These are phyloP conservation scores for Phania funesta DNA, from an alignment of 2,888 invertebrate genomes.

Conservation along the genomic window DNA sequence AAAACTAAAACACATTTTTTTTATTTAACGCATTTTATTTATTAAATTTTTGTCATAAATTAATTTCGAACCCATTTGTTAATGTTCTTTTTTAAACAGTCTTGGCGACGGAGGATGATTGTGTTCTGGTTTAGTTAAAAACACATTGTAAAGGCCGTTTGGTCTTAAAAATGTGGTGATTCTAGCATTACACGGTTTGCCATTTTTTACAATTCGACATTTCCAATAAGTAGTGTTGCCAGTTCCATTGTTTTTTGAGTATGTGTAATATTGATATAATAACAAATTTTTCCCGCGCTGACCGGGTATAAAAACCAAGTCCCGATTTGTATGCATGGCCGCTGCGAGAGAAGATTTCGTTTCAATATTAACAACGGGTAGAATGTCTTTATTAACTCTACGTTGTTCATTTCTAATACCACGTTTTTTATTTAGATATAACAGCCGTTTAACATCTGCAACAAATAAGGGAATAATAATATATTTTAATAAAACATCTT, in stretches of 20 bases:
- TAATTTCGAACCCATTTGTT: conserved; percentile 22
- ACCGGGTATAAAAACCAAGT: conserved; percentile 76
- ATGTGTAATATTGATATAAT: conserved; percentile 76
- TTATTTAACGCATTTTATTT: conserved; percentile 15
- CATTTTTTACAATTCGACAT: conserved; percentile 76
- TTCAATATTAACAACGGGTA: conserved; percentile 55
- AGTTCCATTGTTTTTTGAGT: conserved; percentile 77
- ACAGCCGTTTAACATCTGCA: conserved; percentile 19
- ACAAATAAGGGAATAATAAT: conserved; percentile 6
- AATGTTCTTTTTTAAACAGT: conserved; percentile 70
- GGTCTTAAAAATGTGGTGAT: conserved; percentile 74
- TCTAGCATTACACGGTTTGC: conserved; percentile 76
- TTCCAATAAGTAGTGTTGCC: conserved; percentile 79
- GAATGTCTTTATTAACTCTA: conserved; percentile 3
- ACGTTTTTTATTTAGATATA: conserved; percentile 4
- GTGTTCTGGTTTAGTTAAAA: conserved; percentile 76
- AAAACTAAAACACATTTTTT: not conserved
- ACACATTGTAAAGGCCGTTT: conserved; percentile 76
- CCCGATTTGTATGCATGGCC: conserved; percentile 67
- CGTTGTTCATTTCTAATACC: conserved; percentile 8
- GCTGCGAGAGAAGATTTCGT: conserved; percentile 55
- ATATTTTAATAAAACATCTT: not conserved
- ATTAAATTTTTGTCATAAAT: conserved; percentile 1
- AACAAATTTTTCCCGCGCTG: conserved; percentile 78
- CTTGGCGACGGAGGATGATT: conserved; percentile 77